Base-by-base conservation (phyloP, 1,140 invertebrate species). In the Plectrocnemia conspersa region DNA sequence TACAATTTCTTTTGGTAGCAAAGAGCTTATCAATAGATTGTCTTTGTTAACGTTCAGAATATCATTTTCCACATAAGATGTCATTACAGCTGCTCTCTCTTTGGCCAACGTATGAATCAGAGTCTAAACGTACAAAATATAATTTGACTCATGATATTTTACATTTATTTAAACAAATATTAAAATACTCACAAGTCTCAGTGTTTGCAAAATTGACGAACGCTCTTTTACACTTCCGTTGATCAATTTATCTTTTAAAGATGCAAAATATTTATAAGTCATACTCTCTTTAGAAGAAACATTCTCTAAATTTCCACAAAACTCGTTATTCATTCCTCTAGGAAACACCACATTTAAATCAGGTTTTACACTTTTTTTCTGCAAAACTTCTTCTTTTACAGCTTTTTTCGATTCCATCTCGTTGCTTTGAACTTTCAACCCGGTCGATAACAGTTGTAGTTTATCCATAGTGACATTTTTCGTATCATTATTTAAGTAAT, bases 31-130 rank as follows among this genome's bases (percentile, higher is more conserved):
- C 9, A 61, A 33, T 11, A 44, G 57, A 9, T 38, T 25, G 10
- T 38, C 19, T 3, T 22, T 16, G 16, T 57, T 24, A 21, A 61
- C 47, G 36, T 61, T 38, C 27, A 61, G 52, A 18, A 61, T 61
- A 41, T 61, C 59, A 55, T 61, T 52, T 38, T 52, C 46, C 35
- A 55, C 42, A 42, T 61, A 61, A 10, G 41, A 52, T 21, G 27
- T 38, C 21, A 58, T 25, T 25, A 58, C 36, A 47, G 35, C 36
- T 2, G 59, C 52, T 42, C 59, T 57, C 18, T 61, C 59, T 41
- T 57, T 54, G 1, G 59, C 59, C 9, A 61, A 24, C 3, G 59
- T 54, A 25, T 61, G 59, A 46, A 61, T 61, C 35, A 61, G 41
- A 50, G 53, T 61, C 59, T 59, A 41, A 41, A 41, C 16, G 4